Evolutionary conservation across 2,113 vertebrate genomes (phyloP), one percentile per base, ranked within the genome.

Genomic region (Sinocyclocheilus maitianheensis): DNA sequence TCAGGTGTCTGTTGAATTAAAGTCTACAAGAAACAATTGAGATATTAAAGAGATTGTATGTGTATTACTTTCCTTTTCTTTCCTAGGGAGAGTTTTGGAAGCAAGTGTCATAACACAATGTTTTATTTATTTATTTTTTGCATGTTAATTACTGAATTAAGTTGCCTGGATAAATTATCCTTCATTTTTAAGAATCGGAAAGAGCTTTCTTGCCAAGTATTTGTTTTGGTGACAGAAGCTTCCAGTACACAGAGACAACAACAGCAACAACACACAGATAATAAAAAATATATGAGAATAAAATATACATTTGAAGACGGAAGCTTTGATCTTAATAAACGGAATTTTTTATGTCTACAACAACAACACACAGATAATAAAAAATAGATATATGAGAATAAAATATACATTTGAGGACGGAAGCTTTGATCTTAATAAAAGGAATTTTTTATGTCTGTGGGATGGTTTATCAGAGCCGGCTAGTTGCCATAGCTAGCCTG

Each of bases 401-500:
- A 30, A 30, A 30, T 30, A 30, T 30, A 30, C 30, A 30, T 30
- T 30, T 30, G 30, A 30, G 84, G 87, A 65, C 43, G 84, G 82
- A 72, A 69, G 84, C 90, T 93, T 91, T 93, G 92, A 94, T 92
- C 85, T 89, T 90, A 89, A 91, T 90, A 88, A 91, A 87, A 84
- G 85, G 84, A 91, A 87, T 85, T 85, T 92, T 91, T 91, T 89
- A 93, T 92, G 91, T 89, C 89, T 87, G 89, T 90, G 8, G 71
- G 84, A 51, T 81, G 81, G 88, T 87, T 92, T 75, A 86, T 89
- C 89, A 89, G 88, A 86, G 88, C 80, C 88, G 91, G 77, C 87
- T 11, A 75, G 94, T 94, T 94, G 91, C 92, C 92, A 94, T 94
- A 93, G 92, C 89, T 92, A 87, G 86, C 88, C 86, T 94, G 93